A percentile compares a stretch with the other conserved stretches of the same genome.
These are phyloP conservation scores for Aphidius gifuensis DNA, from an alignment of 1,140 invertebrate genomes.

Conservation along the genomic window DNA sequence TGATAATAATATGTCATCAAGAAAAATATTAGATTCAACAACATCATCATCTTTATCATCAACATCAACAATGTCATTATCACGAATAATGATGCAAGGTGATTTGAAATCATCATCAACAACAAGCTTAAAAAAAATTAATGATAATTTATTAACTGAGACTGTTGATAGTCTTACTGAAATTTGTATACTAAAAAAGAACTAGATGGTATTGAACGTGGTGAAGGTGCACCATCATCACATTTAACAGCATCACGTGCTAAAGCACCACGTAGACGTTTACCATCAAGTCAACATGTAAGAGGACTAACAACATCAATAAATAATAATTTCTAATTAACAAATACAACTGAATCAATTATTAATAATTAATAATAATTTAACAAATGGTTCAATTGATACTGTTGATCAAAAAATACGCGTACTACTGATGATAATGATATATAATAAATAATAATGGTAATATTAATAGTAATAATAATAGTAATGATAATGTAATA, in stretches of 20 bases:
- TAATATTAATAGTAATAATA: conserved; percentile 22
- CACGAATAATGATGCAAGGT: conserved; percentile 34
- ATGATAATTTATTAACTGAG: conserved; percentile 38
- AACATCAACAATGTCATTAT: conserved; percentile 24
- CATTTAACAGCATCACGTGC: conserved; percentile 65
- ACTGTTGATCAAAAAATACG: conserved; percentile 32
- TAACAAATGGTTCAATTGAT: conserved; percentile 44
- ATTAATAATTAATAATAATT: conserved; percentile 35
- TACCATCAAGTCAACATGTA: conserved; percentile 57
- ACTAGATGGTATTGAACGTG: conserved; percentile 61
- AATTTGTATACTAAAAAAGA: conserved; percentile 46
- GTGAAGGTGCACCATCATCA: conserved; percentile 57
- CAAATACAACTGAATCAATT: conserved; percentile 3
- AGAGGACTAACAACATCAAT: conserved; percentile 37
- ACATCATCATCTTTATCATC: conserved; percentile 19
- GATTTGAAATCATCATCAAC: conserved; percentile 38
- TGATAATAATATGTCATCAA: conserved; percentile 1
- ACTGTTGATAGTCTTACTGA: conserved; percentile 35
- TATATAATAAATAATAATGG: conserved; percentile 33
- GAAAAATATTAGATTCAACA: background rate
- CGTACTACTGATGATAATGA: conserved; percentile 32
- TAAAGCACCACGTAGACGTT: conserved; percentile 63
- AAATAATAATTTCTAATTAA: background rate
- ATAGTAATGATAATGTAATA: conserved; percentile 36
- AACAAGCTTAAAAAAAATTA: conserved; percentile 44